Evolutionary conservation across 2,113 vertebrate species (phyloP), one percentile per base, ranked within the genome.

Genomic region (Ctenodactylus gundi): DNA sequence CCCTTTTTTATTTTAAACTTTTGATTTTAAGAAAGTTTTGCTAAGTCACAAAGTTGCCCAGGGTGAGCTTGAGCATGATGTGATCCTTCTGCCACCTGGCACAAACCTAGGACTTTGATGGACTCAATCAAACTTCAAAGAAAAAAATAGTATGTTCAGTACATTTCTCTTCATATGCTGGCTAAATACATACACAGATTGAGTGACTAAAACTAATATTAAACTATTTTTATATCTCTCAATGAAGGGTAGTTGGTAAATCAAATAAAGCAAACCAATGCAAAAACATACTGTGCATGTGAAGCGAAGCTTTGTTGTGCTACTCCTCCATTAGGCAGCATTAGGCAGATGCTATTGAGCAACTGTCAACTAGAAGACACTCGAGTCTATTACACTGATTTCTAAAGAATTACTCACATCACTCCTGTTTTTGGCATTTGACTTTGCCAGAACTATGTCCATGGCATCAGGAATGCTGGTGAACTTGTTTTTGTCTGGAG

Each of bases 381-480:
- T 78, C n/a, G 15, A 39, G 68, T 34, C 34, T 68, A 49, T 57
- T 88, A 67, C 0, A 0, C 49, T 90, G 53, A 70, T 29, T 72
- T 83, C 89, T 46, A 25, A 94, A 67, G 68, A 25, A 55, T 41
- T 94, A 98, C 98, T 98, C 97, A 99, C 99, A 97, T 99, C 97
- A 88, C 99, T 98, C 78, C 99, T 98, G 7, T 98, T 98, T 97
- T 99, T 99, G 77, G 99, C 97, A 97, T 99, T 99, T 95, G 97
- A 94, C 96, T 99, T 98, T 92, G 99, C 99, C 96, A 99, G 96
- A 97, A 97, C 97, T 21, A 99, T 97, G 75, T 99, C 98, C 99
- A 99, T 99, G 96, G 98, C 98, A 85, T 99, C 99, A 27, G 99
- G 98, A 94, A 99, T 98, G 97, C 99, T 99, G 55, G 99, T 99